A percentile compares a stretch with the other conserved stretches of the same genome.
phyloP scores from a whole-genome alignment of 2,113 vertebrate species.

The Pachyramphus minor region DNA sequence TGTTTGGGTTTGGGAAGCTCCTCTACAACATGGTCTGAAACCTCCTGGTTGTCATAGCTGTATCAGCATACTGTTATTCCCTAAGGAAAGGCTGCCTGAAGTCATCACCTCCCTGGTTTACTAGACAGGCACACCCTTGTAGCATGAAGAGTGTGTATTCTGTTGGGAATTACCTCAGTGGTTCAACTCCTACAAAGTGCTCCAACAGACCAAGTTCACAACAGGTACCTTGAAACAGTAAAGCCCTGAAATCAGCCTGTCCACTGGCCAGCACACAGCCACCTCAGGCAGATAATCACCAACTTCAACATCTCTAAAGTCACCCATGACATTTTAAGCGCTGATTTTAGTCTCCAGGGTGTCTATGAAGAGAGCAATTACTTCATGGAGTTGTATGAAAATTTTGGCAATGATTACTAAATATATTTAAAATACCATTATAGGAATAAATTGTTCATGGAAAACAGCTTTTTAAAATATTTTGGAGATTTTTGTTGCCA shows the following conservation, averaged over 20 bases:
- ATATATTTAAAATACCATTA: background rate
- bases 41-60: background rate
- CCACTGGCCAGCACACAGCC: background rate
- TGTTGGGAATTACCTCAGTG: background rate
- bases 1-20: background rate
- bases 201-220: background rate
- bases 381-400: background rate
- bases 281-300: background rate
- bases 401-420: background rate
- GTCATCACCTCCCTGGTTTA: background rate
- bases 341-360: background rate
- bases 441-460: background rate
- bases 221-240: background rate
- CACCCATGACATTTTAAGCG: background rate
- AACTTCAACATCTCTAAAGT: background rate
- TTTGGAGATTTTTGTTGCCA: background rate
- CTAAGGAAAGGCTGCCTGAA: background rate
- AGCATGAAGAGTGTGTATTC: accelerated
- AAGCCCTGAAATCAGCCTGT: background rate
- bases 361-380: background rate
- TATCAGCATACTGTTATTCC: background rate
- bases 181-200: background rate
- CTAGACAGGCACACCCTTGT: background rate
- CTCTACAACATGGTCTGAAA: background rate
- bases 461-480: background rate